Base-by-base conservation (phyloP, 2,888 invertebrate species). In the Ennomos erosarius region DNA sequence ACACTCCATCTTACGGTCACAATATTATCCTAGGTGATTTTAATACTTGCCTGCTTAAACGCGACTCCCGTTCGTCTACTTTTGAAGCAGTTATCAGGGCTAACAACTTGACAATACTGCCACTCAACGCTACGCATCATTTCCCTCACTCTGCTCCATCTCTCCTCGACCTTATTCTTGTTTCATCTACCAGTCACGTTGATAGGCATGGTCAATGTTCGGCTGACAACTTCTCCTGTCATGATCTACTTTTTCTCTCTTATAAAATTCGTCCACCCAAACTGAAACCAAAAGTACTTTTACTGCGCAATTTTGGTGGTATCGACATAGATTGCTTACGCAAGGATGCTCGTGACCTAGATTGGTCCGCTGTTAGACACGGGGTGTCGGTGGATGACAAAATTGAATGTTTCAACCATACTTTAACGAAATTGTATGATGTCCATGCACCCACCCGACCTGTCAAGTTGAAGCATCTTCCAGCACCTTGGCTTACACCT, bases 11-110 rank as follows among this genome's bases (percentile, higher is more conserved):
- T 3, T 51, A 55, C 9, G 37, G 10, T 33, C 60, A 60, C 10
- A 45, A 35, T 5, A 59, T 59, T 10, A 38, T 59, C 12, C 50
- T 54, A 54, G 59, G 59, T 9, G 59, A 59, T 16, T 54, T 51
- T 46, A 55, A 55, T 16, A 59, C 59, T 0, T 59, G 51, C 37
- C 40, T 59, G 26, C n/a, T 50, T 10, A 59, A 54, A 33, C 36
- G 26, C 8, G 46, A 59, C 12, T 39, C 6, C 3, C 53, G 58
- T 12, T 43, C 58, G 13, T 8, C 11, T 26, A 6, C 3, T 9
- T 34, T 57, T 1, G 12, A 46, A 39, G 0, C 34, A 3, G 8
- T 46, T 6, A 9, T 35, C 1, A 26, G 50, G 6, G 39, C 56
- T 16, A 10, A 13, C 13, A 51, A 57, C 36, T n/a, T 57, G 26